These are phyloP conservation scores for Muscicapa adusta DNA, from an alignment of 2,113 vertebrate species.

Conservation along the genomic window DNA sequence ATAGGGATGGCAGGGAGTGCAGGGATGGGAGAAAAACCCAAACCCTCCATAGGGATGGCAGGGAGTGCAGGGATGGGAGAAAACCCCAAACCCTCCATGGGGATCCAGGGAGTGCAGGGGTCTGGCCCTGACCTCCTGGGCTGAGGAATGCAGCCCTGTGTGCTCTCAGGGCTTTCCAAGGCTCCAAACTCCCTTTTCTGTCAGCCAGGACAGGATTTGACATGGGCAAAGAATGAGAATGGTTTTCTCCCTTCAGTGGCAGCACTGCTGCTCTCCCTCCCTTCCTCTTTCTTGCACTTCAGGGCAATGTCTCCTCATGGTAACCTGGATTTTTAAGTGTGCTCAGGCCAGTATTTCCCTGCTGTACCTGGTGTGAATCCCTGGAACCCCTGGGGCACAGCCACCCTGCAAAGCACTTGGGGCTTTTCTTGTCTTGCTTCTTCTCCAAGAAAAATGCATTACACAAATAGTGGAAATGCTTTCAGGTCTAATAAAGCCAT, in stretches of 20 bases:
- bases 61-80: too few species aligned
- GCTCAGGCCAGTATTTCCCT: not conserved
- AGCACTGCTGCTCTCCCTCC: conserved; percentile 27
- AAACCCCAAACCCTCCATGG: too few species aligned
- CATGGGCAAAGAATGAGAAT: conserved; percentile 1
- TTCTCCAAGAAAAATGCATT: not conserved
- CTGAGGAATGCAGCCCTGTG: too few species aligned
- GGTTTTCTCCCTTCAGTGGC: not conserved
- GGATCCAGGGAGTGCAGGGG: too few species aligned
- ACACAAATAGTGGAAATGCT: not conserved
- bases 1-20: too few species aligned
- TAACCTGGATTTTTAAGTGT: not conserved
- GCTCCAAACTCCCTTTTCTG: conserved; percentile 29
- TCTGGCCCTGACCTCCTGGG: too few species aligned
- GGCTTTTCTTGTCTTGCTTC: not conserved
- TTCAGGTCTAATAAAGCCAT: not conserved
- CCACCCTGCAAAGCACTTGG: not conserved
- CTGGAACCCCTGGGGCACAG: not conserved
- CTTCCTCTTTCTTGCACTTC: not conserved
- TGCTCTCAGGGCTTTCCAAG: too few species aligned
- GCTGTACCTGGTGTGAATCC: too few species aligned
- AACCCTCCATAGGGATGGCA: too few species aligned
- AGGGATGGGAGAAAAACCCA: too few species aligned
- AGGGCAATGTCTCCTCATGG: not conserved
- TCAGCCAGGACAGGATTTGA: conserved; percentile 45